These are phyloP conservation scores for Protaetia brevitarsis DNA, from an alignment of 1,140 invertebrate species.

Conservation along the genomic window DNA sequence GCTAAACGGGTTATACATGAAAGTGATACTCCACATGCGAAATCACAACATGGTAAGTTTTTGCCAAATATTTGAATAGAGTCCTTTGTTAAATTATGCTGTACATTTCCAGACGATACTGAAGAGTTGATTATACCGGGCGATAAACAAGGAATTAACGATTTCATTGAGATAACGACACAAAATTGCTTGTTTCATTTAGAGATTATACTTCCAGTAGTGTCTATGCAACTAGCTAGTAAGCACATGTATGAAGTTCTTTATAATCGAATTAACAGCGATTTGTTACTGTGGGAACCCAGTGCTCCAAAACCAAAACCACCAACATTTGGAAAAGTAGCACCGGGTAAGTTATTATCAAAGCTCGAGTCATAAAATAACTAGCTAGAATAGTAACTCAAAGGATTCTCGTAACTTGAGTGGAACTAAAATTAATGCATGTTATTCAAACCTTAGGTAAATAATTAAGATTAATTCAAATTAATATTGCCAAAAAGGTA, in stretches of 20 bases:
- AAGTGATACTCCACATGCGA: constrained; percentile 65
- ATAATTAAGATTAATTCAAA: too few relatives aligned
- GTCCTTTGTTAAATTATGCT: constrained; percentile 8
- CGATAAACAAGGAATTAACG: constrained; percentile 73
- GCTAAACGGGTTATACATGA: constrained; percentile 77
- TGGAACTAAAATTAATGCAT: too few relatives aligned
- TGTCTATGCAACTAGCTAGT: constrained; percentile 74
- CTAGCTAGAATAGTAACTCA: not conserved
- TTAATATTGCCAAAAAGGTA: too few relatives aligned
- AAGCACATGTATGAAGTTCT: constrained; percentile 89
- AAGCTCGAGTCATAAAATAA: not conserved
- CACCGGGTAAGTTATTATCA: constrained; percentile 7
- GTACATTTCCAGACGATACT: constrained; percentile 50
- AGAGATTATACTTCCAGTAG: constrained; percentile 71
- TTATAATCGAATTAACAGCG: constrained; percentile 88
- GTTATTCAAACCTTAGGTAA: too few relatives aligned
- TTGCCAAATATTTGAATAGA: not conserved
- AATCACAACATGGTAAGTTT: constrained; percentile 48
- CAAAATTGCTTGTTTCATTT: constrained; percentile 68
- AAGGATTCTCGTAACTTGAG: too few relatives aligned
- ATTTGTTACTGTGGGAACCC: constrained; percentile 86
- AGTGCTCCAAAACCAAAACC: constrained; percentile 59
- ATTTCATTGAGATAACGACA: constrained; percentile 74
- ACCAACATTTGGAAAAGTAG: constrained; percentile 18
- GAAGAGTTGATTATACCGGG: constrained; percentile 83